Evolutionary conservation across 2,113 vertebrate species (phyloP).

Genomic region (Oncorhynchus clarkii): DNA sequence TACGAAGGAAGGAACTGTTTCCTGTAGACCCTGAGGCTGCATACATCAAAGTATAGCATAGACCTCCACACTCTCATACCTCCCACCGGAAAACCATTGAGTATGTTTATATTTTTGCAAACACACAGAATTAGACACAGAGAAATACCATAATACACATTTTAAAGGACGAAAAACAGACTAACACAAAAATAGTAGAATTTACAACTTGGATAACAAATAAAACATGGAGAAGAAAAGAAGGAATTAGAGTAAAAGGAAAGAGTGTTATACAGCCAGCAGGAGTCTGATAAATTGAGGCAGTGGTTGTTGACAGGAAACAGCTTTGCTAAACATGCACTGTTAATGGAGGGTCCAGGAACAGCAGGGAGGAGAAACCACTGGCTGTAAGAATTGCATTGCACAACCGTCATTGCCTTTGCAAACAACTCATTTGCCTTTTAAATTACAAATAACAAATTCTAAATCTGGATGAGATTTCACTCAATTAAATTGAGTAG

Average conservation of each 20-base stretch:
- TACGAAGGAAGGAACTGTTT: neutral
- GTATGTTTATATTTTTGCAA: constrained; percentile 29
- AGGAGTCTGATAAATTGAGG: constrained; percentile 31
- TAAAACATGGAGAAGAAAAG: constrained; percentile 39
- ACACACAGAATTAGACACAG: constrained; percentile 24
- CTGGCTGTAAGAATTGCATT: neutral
- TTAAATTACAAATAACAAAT: neutral
- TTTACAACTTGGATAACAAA: neutral
- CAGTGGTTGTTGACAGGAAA: constrained; percentile 66
- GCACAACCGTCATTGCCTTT: neutral
- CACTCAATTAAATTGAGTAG: too few relatives aligned
- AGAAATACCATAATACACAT: constrained; percentile 38
- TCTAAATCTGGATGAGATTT: too few relatives aligned
- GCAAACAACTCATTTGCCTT: neutral
- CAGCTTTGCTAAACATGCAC: constrained; percentile 61
- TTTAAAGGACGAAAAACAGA: neutral
- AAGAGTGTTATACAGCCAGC: neutral
- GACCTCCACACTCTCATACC: constrained; percentile 10
- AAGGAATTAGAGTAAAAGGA: constrained; percentile 18
- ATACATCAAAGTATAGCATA: constrained; percentile 47
- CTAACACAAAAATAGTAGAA: too few relatives aligned
- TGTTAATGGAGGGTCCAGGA: constrained; percentile 35
- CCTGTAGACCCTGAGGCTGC: neutral
- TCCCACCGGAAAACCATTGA: constrained; percentile 15
- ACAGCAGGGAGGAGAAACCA: constrained; percentile 28